Evolutionary conservation across 2,888 invertebrate genomes (phyloP), one percentile per base, ranked within the genome.

Genomic region (Alloplasta piceator): DNA sequence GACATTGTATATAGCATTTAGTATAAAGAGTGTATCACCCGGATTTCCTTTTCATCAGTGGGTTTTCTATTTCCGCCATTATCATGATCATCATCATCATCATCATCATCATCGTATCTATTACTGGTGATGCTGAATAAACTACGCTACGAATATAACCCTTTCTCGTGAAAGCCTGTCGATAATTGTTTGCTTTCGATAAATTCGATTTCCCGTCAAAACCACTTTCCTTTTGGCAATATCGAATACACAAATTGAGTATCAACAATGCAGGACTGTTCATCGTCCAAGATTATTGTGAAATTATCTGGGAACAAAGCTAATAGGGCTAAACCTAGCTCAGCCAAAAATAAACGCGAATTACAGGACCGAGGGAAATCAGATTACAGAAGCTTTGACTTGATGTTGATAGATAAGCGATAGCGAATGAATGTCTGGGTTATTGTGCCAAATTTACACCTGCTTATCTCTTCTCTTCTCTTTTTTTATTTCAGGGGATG

Each of bases 381-480:
- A 41, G 56, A 46, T 38, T 5, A 41, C 43, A 12, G 39, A 46
- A 26, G 52, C 0, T 12, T 63, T 50, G 60, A 58, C 58, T 64
- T 56, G 9, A 41, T 64, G 68, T 41, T 26, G 55, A 50, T 60
- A 26, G 68, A 68, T 68, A 48, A 16, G 39, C 46, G 48, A 63
- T 39, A 56, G 55, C 41, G 41, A 79, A 68, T 73, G 48, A 52
- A 61, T 36, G 79, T 75, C 74, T 79, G 56, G 75, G 74, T 43
- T 48, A 39, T 55, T 36, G 58, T 70, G 70, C 73, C 71, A 58
- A 72, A 63, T 76, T 77, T 72, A 75, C 71, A 50, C 43, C 76
- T 16, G 60, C 75, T 73, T 46, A 72, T 48, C 52, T 46, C 56
- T 64, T 71, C 52, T 67, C 48, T 56, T 14, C 52, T 52, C 46